Percentiles rank a stretch among this genome's conserved stretches.
Evolutionary conservation across 2,888 invertebrate species (phyloP).

Genomic region (Eretmocerus hayati): DNA sequence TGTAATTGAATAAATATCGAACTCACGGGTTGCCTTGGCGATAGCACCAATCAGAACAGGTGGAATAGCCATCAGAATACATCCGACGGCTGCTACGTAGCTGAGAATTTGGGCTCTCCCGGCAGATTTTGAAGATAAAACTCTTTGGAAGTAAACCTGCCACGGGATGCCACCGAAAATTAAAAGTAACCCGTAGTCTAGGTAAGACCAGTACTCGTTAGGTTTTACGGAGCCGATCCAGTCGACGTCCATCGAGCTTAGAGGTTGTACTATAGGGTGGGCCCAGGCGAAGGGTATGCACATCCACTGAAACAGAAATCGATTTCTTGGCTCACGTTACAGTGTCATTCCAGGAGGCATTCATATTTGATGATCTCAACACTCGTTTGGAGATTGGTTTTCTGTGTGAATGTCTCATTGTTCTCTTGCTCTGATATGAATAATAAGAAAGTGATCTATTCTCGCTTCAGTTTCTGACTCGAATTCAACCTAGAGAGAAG

Average conservation of each 20-base stretch:
- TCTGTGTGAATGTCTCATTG: too few relatives aligned
- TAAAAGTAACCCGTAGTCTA: constrained; percentile 82
- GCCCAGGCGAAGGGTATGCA: constrained; percentile 94
- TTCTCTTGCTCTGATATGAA: too few relatives aligned
- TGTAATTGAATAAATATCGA: constrained; percentile 26
- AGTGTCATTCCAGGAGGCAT: too few relatives aligned
- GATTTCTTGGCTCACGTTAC: too few relatives aligned
- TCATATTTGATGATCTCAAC: too few relatives aligned
- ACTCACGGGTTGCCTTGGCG: constrained; percentile 85
- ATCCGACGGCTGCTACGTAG: constrained; percentile 92
- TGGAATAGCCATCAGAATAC: constrained; percentile 94
- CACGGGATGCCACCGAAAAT: constrained; percentile 96
- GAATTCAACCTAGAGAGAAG: too few relatives aligned
- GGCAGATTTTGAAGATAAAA: constrained; percentile 92
- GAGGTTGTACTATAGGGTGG: constrained; percentile 75
- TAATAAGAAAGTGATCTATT: too few relatives aligned
- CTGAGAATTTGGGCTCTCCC: constrained; percentile 88
- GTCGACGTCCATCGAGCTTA: constrained; percentile 75
- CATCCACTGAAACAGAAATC: too few relatives aligned
- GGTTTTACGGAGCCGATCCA: constrained; percentile 80
- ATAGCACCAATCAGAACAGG: constrained; percentile 96
- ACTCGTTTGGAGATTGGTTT: too few relatives aligned
- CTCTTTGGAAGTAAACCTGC: constrained; percentile 97
- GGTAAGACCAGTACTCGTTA: constrained; percentile 70
- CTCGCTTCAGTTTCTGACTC: too few relatives aligned